These are phyloP conservation scores for Tychaedon coryphoeus DNA, from an alignment of 2,113 vertebrate genomes.

Conservation along the genomic window DNA sequence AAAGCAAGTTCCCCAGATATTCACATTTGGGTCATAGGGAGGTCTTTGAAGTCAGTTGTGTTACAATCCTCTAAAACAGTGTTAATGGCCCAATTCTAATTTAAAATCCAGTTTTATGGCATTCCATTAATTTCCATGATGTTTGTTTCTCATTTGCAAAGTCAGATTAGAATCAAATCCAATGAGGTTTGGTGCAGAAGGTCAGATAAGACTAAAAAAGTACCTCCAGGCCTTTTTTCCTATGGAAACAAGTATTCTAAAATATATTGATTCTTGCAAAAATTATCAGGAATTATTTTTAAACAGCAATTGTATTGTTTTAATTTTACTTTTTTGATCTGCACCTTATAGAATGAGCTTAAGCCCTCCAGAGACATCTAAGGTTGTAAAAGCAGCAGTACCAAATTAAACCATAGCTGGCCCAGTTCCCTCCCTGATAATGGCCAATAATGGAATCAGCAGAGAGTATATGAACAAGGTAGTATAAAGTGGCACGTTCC, in stretches of 20 bases:
- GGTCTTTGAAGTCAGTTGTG: background rate
- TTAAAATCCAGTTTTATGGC: conserved; percentile 25
- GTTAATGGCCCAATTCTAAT: background rate
- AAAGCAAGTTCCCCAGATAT: background rate
- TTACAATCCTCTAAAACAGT: background rate
- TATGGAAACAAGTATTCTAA: background rate
- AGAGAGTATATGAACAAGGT: background rate
- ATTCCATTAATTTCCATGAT: conserved; percentile 33
- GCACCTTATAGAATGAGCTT: background rate
- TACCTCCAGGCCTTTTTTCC: background rate
- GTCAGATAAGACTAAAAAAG: conserved; percentile 21
- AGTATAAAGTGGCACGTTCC: background rate
- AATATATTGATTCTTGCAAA: background rate
- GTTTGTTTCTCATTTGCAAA: background rate
- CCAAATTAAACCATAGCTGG: background rate
- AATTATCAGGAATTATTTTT: background rate
- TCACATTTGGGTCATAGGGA: background rate
- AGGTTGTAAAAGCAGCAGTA: background rate
- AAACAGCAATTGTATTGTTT: background rate
- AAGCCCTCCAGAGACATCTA: background rate
- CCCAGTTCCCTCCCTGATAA: background rate
- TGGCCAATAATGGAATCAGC: background rate
- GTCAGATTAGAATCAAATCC: background rate
- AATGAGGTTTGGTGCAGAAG: conserved; percentile 1
- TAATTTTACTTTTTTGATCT: background rate